These are phyloP conservation scores for Cheilosia pagana DNA, from an alignment of 2,888 invertebrate genomes.

Conservation along the genomic window DNA sequence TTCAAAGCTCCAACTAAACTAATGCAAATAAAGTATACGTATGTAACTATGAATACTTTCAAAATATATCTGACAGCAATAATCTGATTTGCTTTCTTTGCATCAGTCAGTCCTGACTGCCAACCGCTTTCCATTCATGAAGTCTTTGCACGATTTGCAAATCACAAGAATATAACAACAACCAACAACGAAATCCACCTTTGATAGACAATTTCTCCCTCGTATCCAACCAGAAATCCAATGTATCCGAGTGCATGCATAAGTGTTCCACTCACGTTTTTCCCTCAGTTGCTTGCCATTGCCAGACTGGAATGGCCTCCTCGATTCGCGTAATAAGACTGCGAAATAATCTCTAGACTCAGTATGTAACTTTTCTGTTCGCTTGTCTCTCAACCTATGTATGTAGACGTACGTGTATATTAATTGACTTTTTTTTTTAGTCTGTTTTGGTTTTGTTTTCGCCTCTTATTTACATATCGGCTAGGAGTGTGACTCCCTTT, in stretches of 20 bases:
- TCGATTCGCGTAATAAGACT: constrained; percentile 57
- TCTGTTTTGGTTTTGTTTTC: constrained; percentile 48
- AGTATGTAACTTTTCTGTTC: constrained; percentile 36
- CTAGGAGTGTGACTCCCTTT: constrained; percentile 49
- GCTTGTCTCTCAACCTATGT: constrained; percentile 25
- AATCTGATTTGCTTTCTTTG: constrained; percentile 15
- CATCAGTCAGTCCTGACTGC: constrained; percentile 1
- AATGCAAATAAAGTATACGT: no score
- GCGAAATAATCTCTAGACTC: constrained; percentile 57
- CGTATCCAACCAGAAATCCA: constrained; percentile 40
- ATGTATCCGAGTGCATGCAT: constrained; percentile 55
- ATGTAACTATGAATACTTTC: not conserved
- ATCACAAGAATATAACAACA: constrained; percentile 13
- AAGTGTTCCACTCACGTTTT: constrained; percentile 67
- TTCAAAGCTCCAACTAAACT: no score
- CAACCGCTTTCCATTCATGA: constrained; percentile 47
- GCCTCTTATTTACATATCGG: constrained; percentile 57
- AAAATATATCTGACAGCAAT: not conserved
- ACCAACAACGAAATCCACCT: constrained; percentile 29
- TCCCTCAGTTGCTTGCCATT: constrained; percentile 21
- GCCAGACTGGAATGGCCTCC: constrained; percentile 45
- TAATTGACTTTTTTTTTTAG: not conserved
- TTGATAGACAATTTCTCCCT: constrained; percentile 66
- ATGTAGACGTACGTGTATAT: constrained; percentile 15
- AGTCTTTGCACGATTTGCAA: constrained; percentile 32